Evolutionary conservation across 2,113 vertebrate species (phyloP), one percentile per base, ranked within the genome.

Genomic region (Numida meleagris): DNA sequence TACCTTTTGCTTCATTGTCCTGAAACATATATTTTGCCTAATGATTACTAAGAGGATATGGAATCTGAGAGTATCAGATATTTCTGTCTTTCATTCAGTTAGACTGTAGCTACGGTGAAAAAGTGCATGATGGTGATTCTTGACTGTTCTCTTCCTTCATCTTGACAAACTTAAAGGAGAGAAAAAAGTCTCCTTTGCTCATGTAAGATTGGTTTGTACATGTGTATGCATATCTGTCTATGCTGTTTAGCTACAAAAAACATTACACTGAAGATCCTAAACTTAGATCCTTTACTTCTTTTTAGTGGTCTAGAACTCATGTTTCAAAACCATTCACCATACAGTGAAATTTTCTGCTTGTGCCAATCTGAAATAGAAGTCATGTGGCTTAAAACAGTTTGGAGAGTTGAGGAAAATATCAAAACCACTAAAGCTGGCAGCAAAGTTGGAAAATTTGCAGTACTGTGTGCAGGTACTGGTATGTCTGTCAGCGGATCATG

Each of bases 171-270:
- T 45, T 55, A 45, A 21, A 24, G 36, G 53, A 61, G 88, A 73
- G n/a, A 46, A 81, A 76, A 34, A 8, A 33, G 8, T 48, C 23
- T 81, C n/a, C 12, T 77, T 71, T 81, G 40, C 20, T 24, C 48
- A 2, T 78, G 43, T 65, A 21, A 58, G 16, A 48, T 11, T 38
- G 18, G 25, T 68, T 76, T 94, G 25, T 73, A 50, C 36, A n/a
- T n/a, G n/a, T n/a, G n/a, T n/a, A n/a, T n/a, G n/a, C n/a, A 4
- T 0, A 0, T 12, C 66, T 43, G 8, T 36, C 18, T 19, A 7
- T 53, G 31, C 40, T 17, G 5, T 17, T 31, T 50, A 67, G n/a
- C 24, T 8, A 4, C 48, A n/a, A 46, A 62, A 76, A 84, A 14
- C 11, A 14, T 12, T 51, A 14, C 6, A 9, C 34, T 43, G 33